phyloP scores from a whole-genome alignment of 2,888 invertebrate genomes.

The Criorhina ranunculi region DNA sequence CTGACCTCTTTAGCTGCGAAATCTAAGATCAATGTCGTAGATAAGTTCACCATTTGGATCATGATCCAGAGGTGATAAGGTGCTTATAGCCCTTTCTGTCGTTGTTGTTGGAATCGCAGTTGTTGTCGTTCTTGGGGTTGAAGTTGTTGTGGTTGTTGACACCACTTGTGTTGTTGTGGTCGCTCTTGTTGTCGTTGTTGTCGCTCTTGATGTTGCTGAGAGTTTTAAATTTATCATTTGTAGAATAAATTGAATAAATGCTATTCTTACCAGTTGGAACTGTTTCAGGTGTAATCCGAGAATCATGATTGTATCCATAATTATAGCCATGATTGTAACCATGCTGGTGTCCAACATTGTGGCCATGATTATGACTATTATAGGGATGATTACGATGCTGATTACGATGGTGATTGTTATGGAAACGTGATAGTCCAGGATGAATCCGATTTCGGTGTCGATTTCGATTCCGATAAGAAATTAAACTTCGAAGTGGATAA shows the following conservation, averaged over 20 bases:
- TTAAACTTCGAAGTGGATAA: background rate
- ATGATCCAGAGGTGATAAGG: conserved; percentile 11
- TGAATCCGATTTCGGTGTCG: background rate
- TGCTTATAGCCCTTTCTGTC: conserved; percentile 7
- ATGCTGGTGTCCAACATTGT: background rate
- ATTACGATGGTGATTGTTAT: background rate
- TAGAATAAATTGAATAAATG: no score
- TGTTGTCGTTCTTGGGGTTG: background rate
- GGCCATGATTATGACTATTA: background rate
- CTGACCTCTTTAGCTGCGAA: conserved; percentile 1
- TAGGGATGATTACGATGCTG: background rate
- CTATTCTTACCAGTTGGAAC: no score
- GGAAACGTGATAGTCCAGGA: background rate
- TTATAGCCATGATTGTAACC: background rate
- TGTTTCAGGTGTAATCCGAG: no score
- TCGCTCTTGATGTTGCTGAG: no score
- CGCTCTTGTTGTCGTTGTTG: no score
- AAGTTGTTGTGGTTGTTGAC: background rate
- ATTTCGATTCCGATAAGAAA: background rate
- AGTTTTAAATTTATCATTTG: no score
- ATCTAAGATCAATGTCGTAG: conserved; percentile 50
- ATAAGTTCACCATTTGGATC: conserved; percentile 50
- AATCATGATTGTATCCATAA: background rate
- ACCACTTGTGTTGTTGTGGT: no score
- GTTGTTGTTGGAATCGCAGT: background rate